These are phyloP conservation scores for Scolopax bukidnonensis DNA, from an alignment of 2,797 vertebrate genomes.

Conservation along the genomic window DNA sequence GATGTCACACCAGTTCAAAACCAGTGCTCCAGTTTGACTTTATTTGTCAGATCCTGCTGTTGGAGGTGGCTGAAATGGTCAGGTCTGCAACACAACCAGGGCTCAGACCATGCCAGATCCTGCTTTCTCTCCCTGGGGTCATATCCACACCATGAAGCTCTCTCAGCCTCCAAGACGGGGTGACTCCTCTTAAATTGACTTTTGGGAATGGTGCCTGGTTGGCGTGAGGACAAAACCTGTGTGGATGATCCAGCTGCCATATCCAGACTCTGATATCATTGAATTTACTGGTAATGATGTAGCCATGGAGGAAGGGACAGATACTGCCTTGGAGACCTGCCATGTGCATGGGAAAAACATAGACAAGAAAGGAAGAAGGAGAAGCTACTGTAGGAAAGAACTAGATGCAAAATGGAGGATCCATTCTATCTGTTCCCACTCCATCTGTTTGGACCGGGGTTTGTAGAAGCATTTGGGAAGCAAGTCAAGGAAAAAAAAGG, in stretches of 20 bases:
- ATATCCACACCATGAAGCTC: background rate
- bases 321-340: background rate
- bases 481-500: background rate
- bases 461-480: background rate
- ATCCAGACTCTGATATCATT: background rate
- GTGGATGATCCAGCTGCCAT: background rate
- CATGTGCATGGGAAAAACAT: background rate
- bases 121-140: background rate
- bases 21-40: background rate
- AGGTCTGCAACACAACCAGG: background rate
- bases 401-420: background rate
- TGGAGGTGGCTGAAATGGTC: background rate
- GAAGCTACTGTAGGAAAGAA: background rate
- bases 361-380: background rate
- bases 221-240: background rate
- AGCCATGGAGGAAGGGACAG: background rate
- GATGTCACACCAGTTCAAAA: background rate
- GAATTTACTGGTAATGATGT: background rate
- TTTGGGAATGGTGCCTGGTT: background rate
- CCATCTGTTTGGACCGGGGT: background rate
- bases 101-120: background rate
- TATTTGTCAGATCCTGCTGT: background rate
- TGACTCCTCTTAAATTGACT: background rate
- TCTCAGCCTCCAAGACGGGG: accelerated
- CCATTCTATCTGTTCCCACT: background rate